Percentiles rank a stretch among this genome's conserved stretches.
Conservation (phyloP, 2,888 invertebrate species). For the Ochropacha duplaris region DNA sequence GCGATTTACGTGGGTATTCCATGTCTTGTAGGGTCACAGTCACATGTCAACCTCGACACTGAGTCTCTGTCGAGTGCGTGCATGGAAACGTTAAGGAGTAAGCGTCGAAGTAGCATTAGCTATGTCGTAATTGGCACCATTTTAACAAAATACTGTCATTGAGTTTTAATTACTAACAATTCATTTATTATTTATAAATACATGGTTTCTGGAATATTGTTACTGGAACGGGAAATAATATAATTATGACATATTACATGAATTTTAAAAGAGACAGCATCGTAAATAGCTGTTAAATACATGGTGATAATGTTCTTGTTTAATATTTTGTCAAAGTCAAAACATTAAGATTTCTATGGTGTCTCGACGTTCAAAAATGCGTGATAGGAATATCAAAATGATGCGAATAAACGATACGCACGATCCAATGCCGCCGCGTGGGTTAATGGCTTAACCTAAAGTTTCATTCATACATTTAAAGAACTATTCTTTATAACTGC, state of each 20-base stretch:
- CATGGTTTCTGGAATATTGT: no score
- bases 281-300: no score
- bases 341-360: background rate
- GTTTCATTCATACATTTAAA: conserved; percentile 1
- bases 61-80: conserved; percentile 7
- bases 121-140: background rate
- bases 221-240: no score
- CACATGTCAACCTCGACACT: conserved; percentile 32
- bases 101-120: background rate
- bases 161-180: no score
- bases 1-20: conserved; percentile 33
- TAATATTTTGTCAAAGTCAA: background rate
- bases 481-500: background rate
- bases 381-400: conserved; percentile 44
- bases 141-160: background rate
- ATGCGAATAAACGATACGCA: conserved; percentile 20
- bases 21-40: conserved; percentile 27
- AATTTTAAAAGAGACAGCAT: no score
- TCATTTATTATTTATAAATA: no score
- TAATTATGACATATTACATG: no score
- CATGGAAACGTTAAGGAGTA: background rate
- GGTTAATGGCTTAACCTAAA: conserved; percentile 8
- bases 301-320: background rate
- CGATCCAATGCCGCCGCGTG: conserved; percentile 40
- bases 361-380: conserved; percentile 16